Evolutionary conservation across 2,113 vertebrate species (phyloP).

Genomic region (Aphelocoma coerulescens): DNA sequence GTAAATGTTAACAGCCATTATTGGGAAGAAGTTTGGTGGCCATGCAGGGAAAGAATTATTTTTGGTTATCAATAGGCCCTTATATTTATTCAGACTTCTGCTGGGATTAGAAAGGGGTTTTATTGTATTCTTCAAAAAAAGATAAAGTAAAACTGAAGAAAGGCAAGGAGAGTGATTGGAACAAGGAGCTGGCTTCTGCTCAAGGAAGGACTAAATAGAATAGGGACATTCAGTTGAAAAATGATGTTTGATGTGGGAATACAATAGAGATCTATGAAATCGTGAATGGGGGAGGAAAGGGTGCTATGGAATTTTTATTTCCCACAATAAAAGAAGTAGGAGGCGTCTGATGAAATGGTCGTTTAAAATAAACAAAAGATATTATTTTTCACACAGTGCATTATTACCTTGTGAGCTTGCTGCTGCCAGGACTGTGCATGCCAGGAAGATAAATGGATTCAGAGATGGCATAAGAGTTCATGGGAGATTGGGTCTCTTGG

Average conservation of each 20-base stretch:
- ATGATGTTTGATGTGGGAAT: conserved; percentile 35
- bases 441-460: conserved; percentile 44
- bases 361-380: conserved; percentile 54
- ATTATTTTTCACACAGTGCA: conserved; percentile 5
- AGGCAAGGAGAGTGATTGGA: conserved; percentile 2
- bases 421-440: not conserved
- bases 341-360: conserved; percentile 37
- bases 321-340: conserved; percentile 18
- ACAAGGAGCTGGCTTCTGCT: conserved; percentile 5
- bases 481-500: conserved; percentile 21
- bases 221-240: conserved; percentile 39
- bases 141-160: conserved; percentile 9
- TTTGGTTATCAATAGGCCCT: not conserved
- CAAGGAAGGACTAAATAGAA: conserved; percentile 43
- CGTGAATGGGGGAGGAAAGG: conserved; percentile 1
- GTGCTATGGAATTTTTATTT: conserved; percentile 45
- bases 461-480: not conserved
- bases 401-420: conserved; percentile 16
- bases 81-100: conserved; percentile 28
- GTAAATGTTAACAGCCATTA: not conserved
- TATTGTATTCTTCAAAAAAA: conserved; percentile 6
- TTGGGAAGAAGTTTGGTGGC: not conserved
- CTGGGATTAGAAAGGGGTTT: conserved; percentile 4
- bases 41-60: not conserved
- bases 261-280: conserved; percentile 45